phyloP scores from a whole-genome alignment of 2,113 vertebrate species.

The Thinocorus orbignyianus region DNA sequence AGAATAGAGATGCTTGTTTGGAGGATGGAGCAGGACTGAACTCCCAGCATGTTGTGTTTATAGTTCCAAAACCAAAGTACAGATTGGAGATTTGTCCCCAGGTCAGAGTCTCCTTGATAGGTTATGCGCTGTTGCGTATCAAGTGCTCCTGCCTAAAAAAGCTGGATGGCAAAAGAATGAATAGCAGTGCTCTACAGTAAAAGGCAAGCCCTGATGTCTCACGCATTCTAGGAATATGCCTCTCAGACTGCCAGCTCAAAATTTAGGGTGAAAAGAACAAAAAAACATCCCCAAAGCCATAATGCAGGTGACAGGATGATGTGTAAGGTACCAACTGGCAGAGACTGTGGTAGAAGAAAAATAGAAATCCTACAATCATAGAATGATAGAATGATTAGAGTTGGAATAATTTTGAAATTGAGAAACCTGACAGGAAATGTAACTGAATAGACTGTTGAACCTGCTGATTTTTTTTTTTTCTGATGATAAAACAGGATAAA shows the following conservation, averaged over 20 bases:
- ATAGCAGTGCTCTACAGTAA: background rate
- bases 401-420: background rate
- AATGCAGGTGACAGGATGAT: background rate
- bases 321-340: background rate
- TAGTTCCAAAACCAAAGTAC: slow-evolving; percentile 58
- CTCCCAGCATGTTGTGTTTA: slow-evolving; percentile 53
- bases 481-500: background rate
- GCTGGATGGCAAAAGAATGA: slow-evolving; percentile 16
- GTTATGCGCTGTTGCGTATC: background rate
- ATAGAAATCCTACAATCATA: no score
- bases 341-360: background rate
- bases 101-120: slow-evolving; percentile 61
- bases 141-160: background rate
- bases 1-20: slow-evolving; percentile 55
- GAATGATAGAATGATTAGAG: no score
- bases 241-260: background rate
- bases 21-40: slow-evolving; percentile 44
- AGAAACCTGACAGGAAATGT: background rate
- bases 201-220: background rate
- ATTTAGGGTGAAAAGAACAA: background rate
- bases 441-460: background rate
- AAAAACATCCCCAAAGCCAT: rapidly evolving
- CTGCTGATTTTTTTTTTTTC: background rate
- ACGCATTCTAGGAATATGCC: background rate
- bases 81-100: slow-evolving; percentile 66